phyloP scores from a whole-genome alignment of 2,797 vertebrate species.

The Phataginus tricuspis region DNA sequence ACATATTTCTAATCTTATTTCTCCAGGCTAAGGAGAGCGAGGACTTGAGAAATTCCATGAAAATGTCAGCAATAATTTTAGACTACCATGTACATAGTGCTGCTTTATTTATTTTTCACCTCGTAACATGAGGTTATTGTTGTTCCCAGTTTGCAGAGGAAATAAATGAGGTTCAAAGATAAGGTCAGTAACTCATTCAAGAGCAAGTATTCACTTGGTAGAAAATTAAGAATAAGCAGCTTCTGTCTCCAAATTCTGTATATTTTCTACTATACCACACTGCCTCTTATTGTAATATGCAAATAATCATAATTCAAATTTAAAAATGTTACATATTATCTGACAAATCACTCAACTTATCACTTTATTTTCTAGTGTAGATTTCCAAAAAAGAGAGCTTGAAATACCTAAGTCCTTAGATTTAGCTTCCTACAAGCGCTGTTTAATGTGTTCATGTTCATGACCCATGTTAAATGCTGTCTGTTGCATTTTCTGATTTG shows the following conservation, averaged over 20 bases:
- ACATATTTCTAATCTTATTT: conserved; percentile 64
- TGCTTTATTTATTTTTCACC: conserved; percentile 12
- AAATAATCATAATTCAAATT: background rate
- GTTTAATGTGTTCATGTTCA: background rate
- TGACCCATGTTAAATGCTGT: background rate
- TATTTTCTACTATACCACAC: background rate
- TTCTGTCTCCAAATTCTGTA: background rate
- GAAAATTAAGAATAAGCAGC: background rate
- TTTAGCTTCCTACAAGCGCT: background rate
- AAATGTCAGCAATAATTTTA: conserved; percentile 64
- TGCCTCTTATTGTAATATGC: background rate
- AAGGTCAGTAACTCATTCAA: background rate
- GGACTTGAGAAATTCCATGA: conserved; percentile 28
- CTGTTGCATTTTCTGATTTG: background rate
- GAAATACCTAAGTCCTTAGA: background rate
- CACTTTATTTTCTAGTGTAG: background rate
- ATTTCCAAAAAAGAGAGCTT: background rate
- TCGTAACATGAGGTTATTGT: background rate
- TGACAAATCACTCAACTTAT: background rate
- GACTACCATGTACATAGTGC: background rate
- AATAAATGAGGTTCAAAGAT: background rate
- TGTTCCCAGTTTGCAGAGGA: conserved; percentile 15
- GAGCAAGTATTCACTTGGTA: background rate
- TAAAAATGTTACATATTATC: background rate
- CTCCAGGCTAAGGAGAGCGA: conserved; percentile 49